Evolutionary conservation across 2,888 invertebrate species (phyloP).

Genomic region (Peribatodes rhomboidaria): DNA sequence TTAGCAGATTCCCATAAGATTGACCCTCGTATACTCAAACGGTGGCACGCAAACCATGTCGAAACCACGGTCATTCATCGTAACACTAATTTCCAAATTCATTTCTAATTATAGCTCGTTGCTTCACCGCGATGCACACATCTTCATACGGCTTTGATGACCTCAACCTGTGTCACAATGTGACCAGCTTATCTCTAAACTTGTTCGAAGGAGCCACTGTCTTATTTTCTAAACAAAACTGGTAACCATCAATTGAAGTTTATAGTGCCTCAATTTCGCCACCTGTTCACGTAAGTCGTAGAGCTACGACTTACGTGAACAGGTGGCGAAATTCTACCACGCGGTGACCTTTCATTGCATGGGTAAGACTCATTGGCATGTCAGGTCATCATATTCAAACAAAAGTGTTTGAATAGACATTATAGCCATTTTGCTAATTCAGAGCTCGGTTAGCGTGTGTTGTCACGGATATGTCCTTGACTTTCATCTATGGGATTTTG

Average conservation of each 20-base stretch:
- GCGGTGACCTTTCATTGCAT: conserved; percentile 36
- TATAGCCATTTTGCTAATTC: conserved; percentile 36
- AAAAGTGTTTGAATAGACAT: conserved; percentile 36
- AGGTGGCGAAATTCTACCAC: too few species aligned
- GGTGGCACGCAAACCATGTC: conserved; percentile 30
- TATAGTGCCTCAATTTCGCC: not conserved
- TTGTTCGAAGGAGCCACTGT: not conserved
- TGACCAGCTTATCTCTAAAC: not conserved
- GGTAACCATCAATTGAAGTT: not conserved
- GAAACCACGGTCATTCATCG: conserved; percentile 25
- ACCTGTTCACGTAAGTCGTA: conserved; percentile 20
- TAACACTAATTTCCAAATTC: conserved; percentile 25
- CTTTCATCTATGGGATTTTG: conserved; percentile 1
- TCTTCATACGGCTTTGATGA: conserved; percentile 32
- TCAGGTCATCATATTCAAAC: too few species aligned
- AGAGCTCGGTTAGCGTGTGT: conserved; percentile 10
- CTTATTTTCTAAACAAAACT: not conserved
- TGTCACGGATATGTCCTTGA: conserved; percentile 1
- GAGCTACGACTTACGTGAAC: too few species aligned
- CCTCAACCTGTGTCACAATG: conserved; percentile 37
- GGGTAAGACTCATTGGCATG: conserved; percentile 27
- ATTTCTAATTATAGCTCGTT: conserved; percentile 35
- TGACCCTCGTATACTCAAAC: conserved; percentile 5
- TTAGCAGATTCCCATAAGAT: conserved; percentile 26
- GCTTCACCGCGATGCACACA: conserved; percentile 35